phyloP scores from a whole-genome alignment of 2,113 vertebrate genomes.

The Otolemur garnettii region DNA sequence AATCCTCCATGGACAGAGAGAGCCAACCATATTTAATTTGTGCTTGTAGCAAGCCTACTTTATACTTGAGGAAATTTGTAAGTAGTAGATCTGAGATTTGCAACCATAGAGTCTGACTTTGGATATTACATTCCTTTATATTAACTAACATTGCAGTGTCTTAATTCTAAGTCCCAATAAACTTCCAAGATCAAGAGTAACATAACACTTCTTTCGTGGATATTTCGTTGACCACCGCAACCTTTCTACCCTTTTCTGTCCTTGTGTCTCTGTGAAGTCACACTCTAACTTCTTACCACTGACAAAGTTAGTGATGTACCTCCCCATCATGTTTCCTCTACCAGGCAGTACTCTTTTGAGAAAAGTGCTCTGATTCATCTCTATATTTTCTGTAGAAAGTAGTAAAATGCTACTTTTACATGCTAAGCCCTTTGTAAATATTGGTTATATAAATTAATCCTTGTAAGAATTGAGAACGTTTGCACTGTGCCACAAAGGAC shows the following conservation, averaged over 20 bases:
- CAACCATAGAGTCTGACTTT: neutral
- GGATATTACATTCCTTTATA: neutral
- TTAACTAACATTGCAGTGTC: neutral
- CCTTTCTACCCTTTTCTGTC: neutral
- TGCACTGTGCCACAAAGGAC: neutral
- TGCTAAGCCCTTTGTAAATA: neutral
- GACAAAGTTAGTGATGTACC: neutral
- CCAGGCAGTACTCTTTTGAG: neutral
- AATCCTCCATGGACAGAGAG: neutral
- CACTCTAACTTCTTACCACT: constrained; percentile 22
- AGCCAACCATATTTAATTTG: neutral
- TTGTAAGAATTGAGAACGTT: constrained; percentile 5
- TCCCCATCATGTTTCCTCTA: neutral
- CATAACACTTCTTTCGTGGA: neutral
- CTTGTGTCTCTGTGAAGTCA: neutral
- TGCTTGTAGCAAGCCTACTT: neutral
- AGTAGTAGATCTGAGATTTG: constrained; percentile 4
- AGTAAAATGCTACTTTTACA: neutral
- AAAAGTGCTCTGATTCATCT: constrained; percentile 10
- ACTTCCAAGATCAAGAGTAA: constrained; percentile 47
- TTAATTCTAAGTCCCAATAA: neutral
- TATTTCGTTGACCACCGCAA: neutral
- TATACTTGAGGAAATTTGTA: neutral
- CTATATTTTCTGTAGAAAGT: neutral
- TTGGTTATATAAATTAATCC: neutral